These are phyloP conservation scores for Onychorhynchus coronatus DNA, from an alignment of 2,113 vertebrate genomes.

Conservation along the genomic window DNA sequence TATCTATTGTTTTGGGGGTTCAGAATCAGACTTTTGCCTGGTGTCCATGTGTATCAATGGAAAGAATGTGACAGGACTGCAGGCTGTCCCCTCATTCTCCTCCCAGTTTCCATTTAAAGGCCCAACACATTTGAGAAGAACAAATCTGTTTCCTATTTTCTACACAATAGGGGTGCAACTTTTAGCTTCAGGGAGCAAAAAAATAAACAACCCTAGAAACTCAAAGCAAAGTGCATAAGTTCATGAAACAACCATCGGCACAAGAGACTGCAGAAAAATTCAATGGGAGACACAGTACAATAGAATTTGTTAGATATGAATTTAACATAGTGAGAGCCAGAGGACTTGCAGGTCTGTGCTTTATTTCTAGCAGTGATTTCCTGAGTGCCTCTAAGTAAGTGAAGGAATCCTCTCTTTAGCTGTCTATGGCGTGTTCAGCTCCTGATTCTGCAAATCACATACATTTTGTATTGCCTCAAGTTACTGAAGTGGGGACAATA, in stretches of 20 bases:
- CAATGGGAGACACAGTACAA: background rate
- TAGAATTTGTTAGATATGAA: background rate
- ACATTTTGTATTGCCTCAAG: background rate
- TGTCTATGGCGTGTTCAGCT: background rate
- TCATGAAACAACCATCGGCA: background rate
- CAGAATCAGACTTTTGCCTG: background rate
- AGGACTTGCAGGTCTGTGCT: background rate
- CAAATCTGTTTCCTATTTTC: constrained; percentile 54
- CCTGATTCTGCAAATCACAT: background rate
- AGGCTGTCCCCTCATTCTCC: background rate
- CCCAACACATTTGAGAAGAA: background rate
- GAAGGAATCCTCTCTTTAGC: background rate
- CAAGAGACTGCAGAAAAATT: background rate
- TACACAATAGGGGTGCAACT: constrained; percentile 32
- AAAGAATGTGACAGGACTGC: constrained; percentile 31
- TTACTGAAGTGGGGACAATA: background rate
- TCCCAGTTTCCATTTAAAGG: constrained; percentile 25
- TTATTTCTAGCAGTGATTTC: background rate
- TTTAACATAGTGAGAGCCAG: background rate
- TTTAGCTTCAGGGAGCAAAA: constrained; percentile 6
- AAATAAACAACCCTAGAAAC: background rate
- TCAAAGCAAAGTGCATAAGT: background rate
- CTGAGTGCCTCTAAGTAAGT: background rate
- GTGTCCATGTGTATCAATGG: background rate
- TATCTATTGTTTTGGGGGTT: constrained; percentile 20